These are phyloP conservation scores for Polyommatus iphigenia DNA, from an alignment of 2,888 invertebrate genomes.

Conservation along the genomic window DNA sequence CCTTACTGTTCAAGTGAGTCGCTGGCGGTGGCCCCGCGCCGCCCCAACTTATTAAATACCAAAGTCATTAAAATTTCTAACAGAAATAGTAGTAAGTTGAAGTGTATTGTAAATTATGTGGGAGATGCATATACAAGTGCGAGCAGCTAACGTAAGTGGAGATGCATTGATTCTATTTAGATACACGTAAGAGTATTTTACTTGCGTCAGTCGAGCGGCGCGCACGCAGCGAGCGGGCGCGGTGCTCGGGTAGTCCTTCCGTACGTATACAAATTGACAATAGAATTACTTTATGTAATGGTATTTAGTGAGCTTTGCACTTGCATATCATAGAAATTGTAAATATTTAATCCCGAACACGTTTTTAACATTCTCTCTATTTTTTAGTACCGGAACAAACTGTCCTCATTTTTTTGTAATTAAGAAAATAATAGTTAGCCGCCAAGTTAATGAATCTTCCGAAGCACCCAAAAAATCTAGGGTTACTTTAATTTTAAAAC, in stretches of 20 bases:
- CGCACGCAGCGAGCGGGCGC: conserved; percentile 25
- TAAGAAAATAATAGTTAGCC: conserved; percentile 15
- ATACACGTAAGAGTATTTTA: conserved; percentile 61
- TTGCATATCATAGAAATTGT: conserved; percentile 78
- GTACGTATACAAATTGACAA: conserved; percentile 48
- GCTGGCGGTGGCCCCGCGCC: conserved; percentile 42
- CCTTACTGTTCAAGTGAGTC: conserved; percentile 66
- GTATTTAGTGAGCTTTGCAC: conserved; percentile 80
- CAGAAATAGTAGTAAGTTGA: conserved; percentile 70
- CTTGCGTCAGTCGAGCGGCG: conserved; percentile 7
- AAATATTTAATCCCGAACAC: conserved; percentile 64
- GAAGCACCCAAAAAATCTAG: conserved; percentile 6
- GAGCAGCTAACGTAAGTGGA: conserved; percentile 64
- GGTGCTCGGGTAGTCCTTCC: conserved; percentile 43
- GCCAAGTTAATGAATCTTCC: conserved; percentile 17
- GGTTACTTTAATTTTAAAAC: conserved; percentile 1
- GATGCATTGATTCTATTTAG: conserved; percentile 60
- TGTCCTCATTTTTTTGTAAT: conserved; percentile 23
- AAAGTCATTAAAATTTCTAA: conserved; percentile 77
- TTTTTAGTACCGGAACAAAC: conserved; percentile 32
- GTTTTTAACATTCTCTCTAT: conserved; percentile 50
- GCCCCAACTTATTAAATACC: conserved; percentile 59
- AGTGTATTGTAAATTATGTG: conserved; percentile 69
- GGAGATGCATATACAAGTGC: conserved; percentile 76
- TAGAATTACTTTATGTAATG: conserved; percentile 55